These are phyloP conservation scores for Amphiprion clarkii DNA, from an alignment of 2,797 vertebrate species.

Conservation along the genomic window DNA sequence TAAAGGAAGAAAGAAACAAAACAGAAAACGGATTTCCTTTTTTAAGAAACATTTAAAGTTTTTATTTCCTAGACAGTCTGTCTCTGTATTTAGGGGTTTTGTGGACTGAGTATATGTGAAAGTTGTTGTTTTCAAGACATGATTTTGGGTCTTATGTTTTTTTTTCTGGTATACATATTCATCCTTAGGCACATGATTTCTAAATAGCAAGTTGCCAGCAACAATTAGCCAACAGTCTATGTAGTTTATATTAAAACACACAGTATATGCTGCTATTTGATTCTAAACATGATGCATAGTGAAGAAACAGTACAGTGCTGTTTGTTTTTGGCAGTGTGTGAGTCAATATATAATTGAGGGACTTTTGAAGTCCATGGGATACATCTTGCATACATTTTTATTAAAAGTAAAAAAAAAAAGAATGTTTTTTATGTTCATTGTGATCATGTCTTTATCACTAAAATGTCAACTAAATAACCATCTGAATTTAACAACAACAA, in stretches of 20 bases:
- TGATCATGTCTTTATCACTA: no score
- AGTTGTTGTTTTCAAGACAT: conserved; percentile 12
- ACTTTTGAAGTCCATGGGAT: no score
- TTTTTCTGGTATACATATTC: not conserved
- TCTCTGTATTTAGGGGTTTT: no score
- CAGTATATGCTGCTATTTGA: not conserved
- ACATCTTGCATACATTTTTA: no score
- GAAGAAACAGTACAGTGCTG: not conserved
- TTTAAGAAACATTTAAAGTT: not conserved
- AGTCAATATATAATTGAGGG: no score
- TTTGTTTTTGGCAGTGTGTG: not conserved
- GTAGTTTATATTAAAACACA: not conserved
- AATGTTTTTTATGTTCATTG: no score
- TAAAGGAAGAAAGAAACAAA: not conserved
- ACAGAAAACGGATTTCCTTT: not conserved
- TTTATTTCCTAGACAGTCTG: no score
- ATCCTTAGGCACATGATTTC: not conserved
- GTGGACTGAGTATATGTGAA: not conserved
- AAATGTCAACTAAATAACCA: no score
- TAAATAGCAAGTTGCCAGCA: not conserved
- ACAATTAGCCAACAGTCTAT: no score
- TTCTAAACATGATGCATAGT: not conserved
- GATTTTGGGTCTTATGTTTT: not conserved
- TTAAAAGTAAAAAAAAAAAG: no score
- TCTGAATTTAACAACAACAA: no score